Evolutionary conservation across 2,113 vertebrate species (phyloP).

Genomic region (Sigmodon hispidus): DNA sequence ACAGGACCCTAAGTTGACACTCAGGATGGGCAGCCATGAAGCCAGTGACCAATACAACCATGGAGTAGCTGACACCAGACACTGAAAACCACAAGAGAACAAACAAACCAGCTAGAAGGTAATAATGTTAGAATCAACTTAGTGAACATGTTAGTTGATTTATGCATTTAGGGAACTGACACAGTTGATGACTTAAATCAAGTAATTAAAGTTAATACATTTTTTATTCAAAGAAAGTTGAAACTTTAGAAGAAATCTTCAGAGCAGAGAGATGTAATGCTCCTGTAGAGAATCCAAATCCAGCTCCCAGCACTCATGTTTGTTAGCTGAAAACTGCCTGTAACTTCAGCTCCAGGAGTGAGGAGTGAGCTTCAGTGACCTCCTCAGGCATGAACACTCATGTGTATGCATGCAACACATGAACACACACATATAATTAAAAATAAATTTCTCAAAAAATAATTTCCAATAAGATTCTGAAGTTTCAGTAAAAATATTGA

Average conservation of each 20-base stretch:
- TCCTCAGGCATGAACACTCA: not conserved
- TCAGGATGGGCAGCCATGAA: not conserved
- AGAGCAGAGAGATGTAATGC: no score
- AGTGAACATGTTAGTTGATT: not conserved
- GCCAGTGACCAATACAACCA: not conserved
- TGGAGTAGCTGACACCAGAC: no score
- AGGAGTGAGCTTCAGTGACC: not conserved
- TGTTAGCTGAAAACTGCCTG: not conserved
- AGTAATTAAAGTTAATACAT: not conserved
- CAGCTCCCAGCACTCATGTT: not conserved
- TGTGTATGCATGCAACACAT: not conserved
- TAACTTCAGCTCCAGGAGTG: not conserved
- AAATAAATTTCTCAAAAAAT: not conserved
- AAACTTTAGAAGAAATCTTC: not conserved
- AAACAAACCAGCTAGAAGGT: no score
- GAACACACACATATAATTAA: not conserved
- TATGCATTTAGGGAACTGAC: not conserved
- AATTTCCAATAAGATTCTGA: not conserved
- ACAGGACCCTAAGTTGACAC: accelerated
- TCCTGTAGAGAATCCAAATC: not conserved
- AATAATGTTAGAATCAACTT: not conserved
- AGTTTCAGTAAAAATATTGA: not conserved
- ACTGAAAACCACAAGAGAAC: not conserved
- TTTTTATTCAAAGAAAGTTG: not conserved
- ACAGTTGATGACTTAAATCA: not conserved